These are phyloP conservation scores for Gobio gobio DNA, from an alignment of 2,113 vertebrate genomes.

Conservation along the genomic window DNA sequence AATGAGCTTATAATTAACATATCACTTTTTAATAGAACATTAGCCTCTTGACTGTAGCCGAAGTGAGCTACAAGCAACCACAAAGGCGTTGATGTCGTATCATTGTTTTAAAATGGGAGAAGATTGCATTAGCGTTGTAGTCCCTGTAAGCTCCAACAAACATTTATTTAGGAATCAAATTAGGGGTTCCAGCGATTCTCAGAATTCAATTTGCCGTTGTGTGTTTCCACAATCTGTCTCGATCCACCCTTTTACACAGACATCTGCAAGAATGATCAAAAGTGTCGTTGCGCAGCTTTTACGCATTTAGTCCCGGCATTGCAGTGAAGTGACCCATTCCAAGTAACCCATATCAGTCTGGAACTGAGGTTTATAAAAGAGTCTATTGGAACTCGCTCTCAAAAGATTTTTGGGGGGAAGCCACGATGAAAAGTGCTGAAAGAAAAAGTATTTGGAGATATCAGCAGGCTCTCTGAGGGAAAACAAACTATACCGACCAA, in stretches of 20 bases:
- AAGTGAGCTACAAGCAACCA: slow-evolving; percentile 68
- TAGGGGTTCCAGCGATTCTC: slow-evolving; percentile 79
- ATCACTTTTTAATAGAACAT: slow-evolving; percentile 46
- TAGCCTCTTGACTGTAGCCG: slow-evolving; percentile 58
- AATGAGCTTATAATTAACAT: slow-evolving; percentile 19
- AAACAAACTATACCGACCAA: slow-evolving; percentile 88
- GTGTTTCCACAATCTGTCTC: slow-evolving; percentile 74
- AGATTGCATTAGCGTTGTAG: slow-evolving; percentile 79
- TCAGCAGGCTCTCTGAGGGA: slow-evolving; percentile 83
- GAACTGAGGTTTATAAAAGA: slow-evolving; percentile 82
- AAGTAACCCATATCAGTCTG: slow-evolving; percentile 82
- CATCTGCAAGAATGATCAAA: slow-evolving; percentile 77
- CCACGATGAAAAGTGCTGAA: slow-evolving; percentile 78
- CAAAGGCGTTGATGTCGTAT: slow-evolving; percentile 62
- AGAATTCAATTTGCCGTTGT: slow-evolving; percentile 75
- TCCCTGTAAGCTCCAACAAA: slow-evolving; percentile 69
- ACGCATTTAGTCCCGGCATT: slow-evolving; percentile 80
- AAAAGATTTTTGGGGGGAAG: slow-evolving; percentile 79
- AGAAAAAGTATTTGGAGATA: slow-evolving; percentile 82
- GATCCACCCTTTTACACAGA: slow-evolving; percentile 66
- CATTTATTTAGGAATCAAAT: slow-evolving; percentile 76
- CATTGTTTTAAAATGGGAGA: slow-evolving; percentile 57
- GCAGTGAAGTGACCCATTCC: slow-evolving; percentile 89
- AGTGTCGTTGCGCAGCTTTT: slow-evolving; percentile 83
- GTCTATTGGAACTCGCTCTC: slow-evolving; percentile 79